Percentiles rank a stretch among this genome's conserved stretches.
These are phyloP conservation scores for Lymantria monacha DNA, from an alignment of 2,888 invertebrate species.

Conservation along the genomic window DNA sequence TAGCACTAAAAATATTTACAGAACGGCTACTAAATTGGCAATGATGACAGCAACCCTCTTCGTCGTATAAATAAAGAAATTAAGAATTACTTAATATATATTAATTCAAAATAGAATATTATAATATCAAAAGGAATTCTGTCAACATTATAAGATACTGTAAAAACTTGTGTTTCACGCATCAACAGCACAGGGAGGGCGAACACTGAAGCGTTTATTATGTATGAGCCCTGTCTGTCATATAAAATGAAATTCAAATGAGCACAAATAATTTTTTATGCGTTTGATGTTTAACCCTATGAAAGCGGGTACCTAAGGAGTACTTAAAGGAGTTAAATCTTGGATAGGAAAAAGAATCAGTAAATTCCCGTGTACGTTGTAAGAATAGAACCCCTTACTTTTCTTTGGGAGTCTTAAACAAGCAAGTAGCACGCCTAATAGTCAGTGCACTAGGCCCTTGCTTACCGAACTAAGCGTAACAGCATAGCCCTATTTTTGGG, in stretches of 20 bases:
- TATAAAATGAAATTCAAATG: conserved; percentile 71
- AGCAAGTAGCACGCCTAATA: too few species aligned
- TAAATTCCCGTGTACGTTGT: too few species aligned
- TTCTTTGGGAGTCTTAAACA: too few species aligned
- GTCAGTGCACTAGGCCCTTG: too few species aligned
- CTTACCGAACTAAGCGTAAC: too few species aligned
- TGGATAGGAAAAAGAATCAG: conserved; percentile 4
- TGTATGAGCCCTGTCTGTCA: conserved; percentile 62
- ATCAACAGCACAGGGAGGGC: conserved; percentile 11
- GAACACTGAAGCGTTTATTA: conserved; percentile 50
- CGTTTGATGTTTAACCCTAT: conserved; percentile 60
- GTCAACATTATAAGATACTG: conserved; percentile 5
- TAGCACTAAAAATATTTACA: too few species aligned
- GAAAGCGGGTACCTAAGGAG: conserved; percentile 15
- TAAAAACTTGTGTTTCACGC: conserved; percentile 12
- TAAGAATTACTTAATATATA: too few species aligned
- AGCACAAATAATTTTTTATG: conserved; percentile 65
- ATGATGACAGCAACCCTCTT: too few species aligned
- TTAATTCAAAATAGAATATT: background rate
- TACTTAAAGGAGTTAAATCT: background rate
- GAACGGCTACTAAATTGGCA: too few species aligned
- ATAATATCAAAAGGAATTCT: conserved; percentile 5
- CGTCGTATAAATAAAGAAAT: too few species aligned
- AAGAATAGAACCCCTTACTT: too few species aligned
- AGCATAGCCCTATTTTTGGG: too few species aligned